These are phyloP conservation scores for Chymomyza fuscimana DNA, from an alignment of 2,888 invertebrate genomes.

Conservation along the genomic window DNA sequence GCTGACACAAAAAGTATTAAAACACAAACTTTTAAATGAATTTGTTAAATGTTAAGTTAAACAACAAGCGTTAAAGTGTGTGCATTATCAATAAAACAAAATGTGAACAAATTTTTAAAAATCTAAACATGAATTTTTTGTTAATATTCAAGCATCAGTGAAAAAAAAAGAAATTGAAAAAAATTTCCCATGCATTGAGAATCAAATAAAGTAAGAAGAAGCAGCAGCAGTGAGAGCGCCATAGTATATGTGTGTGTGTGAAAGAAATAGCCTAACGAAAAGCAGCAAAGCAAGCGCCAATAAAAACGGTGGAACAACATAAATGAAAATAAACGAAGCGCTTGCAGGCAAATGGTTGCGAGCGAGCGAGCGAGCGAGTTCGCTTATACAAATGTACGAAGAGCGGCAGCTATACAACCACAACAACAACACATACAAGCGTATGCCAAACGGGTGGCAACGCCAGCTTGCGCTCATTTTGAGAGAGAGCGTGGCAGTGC, in stretches of 20 bases:
- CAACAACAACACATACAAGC: slow-evolving; percentile 2
- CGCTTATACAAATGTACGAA: neutral
- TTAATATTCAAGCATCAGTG: neutral
- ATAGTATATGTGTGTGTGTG: slow-evolving; percentile 8
- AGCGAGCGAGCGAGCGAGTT: slow-evolving; percentile 24
- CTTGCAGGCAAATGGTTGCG: slow-evolving; percentile 4
- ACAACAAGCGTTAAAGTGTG: neutral
- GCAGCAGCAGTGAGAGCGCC: slow-evolving; percentile 10
- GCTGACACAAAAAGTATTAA: neutral
- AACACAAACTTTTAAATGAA: neutral
- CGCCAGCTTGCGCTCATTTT: neutral
- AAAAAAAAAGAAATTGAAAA: neutral
- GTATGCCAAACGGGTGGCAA: slow-evolving; percentile 19
- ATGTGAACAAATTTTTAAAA: neutral
- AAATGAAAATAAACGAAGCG: slow-evolving; percentile 12
- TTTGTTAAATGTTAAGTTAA: neutral
- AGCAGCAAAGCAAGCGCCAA: slow-evolving; percentile 29
- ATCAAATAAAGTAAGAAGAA: slow-evolving; percentile 13
- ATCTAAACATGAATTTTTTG: neutral
- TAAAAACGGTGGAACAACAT: slow-evolving; percentile 39
- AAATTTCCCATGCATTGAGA: neutral
- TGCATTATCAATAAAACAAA: neutral
- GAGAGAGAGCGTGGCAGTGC: slow-evolving; percentile 14
- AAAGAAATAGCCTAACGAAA: slow-evolving; percentile 23
- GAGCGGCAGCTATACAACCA: neutral